These are phyloP conservation scores for Thunnus maccoyii DNA, from an alignment of 2,113 vertebrate genomes.

Conservation along the genomic window DNA sequence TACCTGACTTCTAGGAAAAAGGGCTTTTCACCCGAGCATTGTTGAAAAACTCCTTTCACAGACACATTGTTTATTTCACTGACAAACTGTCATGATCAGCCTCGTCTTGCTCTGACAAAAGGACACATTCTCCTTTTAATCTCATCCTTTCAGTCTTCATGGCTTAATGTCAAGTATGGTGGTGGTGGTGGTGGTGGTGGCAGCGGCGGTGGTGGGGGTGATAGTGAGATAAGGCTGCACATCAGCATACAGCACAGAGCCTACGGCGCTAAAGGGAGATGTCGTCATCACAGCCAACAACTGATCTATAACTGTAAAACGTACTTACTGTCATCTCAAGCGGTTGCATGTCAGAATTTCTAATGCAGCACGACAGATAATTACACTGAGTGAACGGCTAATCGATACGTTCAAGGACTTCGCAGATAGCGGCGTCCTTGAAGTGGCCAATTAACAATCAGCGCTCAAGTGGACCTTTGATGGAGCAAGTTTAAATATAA, in stretches of 20 bases:
- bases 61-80: constrained; percentile 5
- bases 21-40: not conserved
- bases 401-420: constrained; percentile 81
- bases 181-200: not conserved
- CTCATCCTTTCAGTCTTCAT: constrained; percentile 55
- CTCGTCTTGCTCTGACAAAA: constrained; percentile 40
- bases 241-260: constrained; percentile 31
- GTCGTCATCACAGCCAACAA: constrained; percentile 62
- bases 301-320: constrained; percentile 73
- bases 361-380: constrained; percentile 69
- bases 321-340: constrained; percentile 68
- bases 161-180: constrained; percentile 56
- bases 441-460: constrained; percentile 72
- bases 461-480: constrained; percentile 51
- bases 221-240: constrained; percentile 32
- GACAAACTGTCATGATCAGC: constrained; percentile 37
- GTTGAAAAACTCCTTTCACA: constrained; percentile 6
- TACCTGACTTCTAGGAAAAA: not conserved
- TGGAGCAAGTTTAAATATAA: constrained; percentile 67
- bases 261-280: constrained; percentile 37
- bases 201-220: not conserved
- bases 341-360: constrained; percentile 60
- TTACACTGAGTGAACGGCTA: constrained; percentile 66
- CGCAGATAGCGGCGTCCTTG: constrained; percentile 68
- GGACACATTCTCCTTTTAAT: constrained; percentile 70